Evolutionary conservation across 2,797 vertebrate genomes (phyloP).

Genomic region (Orestias chungarensis): DNA sequence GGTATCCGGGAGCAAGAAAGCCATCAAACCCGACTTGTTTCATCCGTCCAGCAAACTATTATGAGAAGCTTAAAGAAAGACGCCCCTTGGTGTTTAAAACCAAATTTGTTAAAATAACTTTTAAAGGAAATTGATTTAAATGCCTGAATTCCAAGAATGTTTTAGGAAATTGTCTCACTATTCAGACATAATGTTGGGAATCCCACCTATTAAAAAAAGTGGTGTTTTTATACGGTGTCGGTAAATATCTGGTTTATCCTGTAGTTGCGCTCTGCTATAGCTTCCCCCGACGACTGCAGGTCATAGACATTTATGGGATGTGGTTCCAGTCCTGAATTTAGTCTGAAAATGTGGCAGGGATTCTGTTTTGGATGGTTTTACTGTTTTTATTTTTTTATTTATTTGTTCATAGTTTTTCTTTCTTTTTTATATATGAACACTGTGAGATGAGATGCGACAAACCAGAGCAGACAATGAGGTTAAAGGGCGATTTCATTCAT

Average conservation of each 20-base stretch:
- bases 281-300: slow-evolving; percentile 60
- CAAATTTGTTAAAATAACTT: too few relatives aligned
- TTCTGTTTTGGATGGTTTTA: slow-evolving; percentile 57
- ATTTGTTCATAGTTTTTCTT: slow-evolving; percentile 65
- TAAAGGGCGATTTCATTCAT: slow-evolving; percentile 33
- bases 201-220: neutral
- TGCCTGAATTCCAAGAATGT: too few relatives aligned
- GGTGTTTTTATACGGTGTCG: neutral
- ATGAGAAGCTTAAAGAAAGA: neutral
- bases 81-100: too few relatives aligned
- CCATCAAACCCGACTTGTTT: neutral
- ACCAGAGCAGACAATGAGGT: slow-evolving; percentile 28
- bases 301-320: slow-evolving; percentile 33
- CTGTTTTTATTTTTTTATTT: slow-evolving; percentile 69
- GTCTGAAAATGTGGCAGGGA: slow-evolving; percentile 69
- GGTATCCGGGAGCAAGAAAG: too few relatives aligned
- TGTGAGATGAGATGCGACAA: slow-evolving; percentile 70
- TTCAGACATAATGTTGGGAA: neutral
- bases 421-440: slow-evolving; percentile 62
- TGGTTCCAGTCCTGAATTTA: slow-evolving; percentile 56
- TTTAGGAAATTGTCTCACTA: neutral
- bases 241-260: neutral
- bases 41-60: neutral
- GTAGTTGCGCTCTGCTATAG: slow-evolving; percentile 62
- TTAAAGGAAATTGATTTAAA: neutral